Base-by-base conservation (phyloP, 1,140 invertebrate genomes). In the Marisa cornuarietis region DNA sequence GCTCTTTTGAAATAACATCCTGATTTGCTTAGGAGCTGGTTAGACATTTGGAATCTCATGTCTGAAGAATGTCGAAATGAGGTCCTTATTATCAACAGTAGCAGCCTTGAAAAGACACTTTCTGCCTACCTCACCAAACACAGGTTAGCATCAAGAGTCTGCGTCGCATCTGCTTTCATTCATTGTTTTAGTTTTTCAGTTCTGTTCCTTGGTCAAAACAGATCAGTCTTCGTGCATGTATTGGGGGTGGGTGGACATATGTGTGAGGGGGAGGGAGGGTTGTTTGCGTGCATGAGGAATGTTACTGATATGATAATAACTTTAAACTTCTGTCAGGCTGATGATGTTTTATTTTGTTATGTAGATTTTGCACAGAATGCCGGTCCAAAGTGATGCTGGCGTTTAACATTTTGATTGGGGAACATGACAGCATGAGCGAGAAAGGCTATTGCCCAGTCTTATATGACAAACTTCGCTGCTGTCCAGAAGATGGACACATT, bases 51-150 rank as follows among this genome's bases (percentile, higher is more conserved):
- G 97, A 95, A 96, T 81, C 94, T 94, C 76, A 95, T 98, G 95
- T 93, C 95, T 68, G 90, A 93, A 42, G 94, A 95, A 68, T 97
- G 96, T 86, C 93, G 95, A 76, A 95, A 96, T 87, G 95, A 97
- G 91, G 94, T 97, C 71, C 94, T 96, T 62, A 93, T 96, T 22
- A 95, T 98, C 78, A 95, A 97, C 89, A 94, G 94, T 78, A 94
- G 95, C 86, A 94, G 94, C 79, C 91, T 98, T 77, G 94, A 96
- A 83, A 93, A 94, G 79, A 97, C 96, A 18, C 92, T 98, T 9
- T 96, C 97, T 85, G 95, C 94, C 80, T 98, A 98, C 91, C 92
- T 98, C 62, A 93, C 95, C 79, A 98, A 98, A 92, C 96, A 98
- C 90, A 94, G 94, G 93, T 94, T 58, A 18, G 31, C 31, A 42